phyloP scores from a whole-genome alignment of 2,113 vertebrate genomes.

The Steatornis caripensis region DNA sequence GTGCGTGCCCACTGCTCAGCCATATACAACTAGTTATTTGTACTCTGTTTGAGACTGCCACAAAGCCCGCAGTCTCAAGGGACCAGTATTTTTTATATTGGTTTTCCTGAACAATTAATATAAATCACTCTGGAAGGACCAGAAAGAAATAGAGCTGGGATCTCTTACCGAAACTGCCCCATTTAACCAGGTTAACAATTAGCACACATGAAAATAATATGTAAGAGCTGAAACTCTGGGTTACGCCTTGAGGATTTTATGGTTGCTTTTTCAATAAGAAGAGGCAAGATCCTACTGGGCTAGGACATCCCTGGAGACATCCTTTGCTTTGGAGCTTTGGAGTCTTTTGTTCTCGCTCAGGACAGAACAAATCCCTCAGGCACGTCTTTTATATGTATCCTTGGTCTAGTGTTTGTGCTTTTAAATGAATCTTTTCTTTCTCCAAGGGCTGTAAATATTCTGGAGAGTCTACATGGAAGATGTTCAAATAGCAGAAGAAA shows the following conservation, averaged over 20 bases:
- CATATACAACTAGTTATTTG: not conserved
- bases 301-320: not conserved
- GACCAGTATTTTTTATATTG: slow-evolving; percentile 16
- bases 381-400: not conserved
- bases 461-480: not conserved
- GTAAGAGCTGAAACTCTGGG: not conserved
- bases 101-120: slow-evolving; percentile 45
- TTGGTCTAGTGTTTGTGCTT: not conserved
- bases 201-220: not conserved
- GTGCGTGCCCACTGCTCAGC: not conserved
- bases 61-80: not conserved
- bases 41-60: not conserved
- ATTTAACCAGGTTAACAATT: not conserved
- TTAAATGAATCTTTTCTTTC: not conserved
- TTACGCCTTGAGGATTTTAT: not conserved
- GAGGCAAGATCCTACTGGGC: not conserved
- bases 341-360: not conserved
- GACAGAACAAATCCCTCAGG: not conserved
- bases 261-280: not conserved
- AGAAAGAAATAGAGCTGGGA: not conserved
- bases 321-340: not conserved
- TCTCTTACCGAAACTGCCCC: not conserved
- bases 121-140: not conserved
- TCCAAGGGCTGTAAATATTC: not conserved
- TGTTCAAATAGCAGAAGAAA: not conserved